Conservation (phyloP, 2,113 vertebrate genomes). For the Brevimyrus niger region DNA sequence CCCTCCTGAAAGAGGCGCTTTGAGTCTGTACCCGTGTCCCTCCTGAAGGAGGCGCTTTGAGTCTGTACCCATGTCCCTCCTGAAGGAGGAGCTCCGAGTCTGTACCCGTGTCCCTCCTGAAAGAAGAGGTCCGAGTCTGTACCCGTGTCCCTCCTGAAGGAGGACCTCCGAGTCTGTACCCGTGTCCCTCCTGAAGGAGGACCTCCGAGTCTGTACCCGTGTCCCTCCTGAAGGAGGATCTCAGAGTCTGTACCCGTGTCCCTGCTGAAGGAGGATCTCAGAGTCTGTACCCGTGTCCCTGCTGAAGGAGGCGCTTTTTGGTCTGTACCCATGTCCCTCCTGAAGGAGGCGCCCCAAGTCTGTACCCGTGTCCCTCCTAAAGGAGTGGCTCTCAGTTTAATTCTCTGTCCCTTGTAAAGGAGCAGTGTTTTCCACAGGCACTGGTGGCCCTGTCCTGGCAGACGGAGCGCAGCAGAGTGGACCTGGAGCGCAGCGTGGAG, state of each 20-base stretch:
- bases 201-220: too few relatives aligned
- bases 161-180: too few relatives aligned
- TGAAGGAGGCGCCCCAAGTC: not conserved
- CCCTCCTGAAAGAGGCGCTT: too few relatives aligned
- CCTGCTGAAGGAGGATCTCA: too few relatives aligned
- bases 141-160: too few relatives aligned
- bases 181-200: too few relatives aligned
- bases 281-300: too few relatives aligned
- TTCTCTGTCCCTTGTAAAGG: not conserved
- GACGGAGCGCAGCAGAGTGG: conserved; percentile 60
- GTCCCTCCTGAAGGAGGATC: not conserved
- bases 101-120: too few relatives aligned
- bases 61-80: not conserved
- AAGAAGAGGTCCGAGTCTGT: too few relatives aligned
- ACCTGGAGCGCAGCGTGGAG: conserved; percentile 68
- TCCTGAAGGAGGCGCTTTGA: not conserved
- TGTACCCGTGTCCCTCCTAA: not conserved
- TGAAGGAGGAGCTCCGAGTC: not conserved
- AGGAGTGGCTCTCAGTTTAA: not conserved
- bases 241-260: not conserved
- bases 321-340: not conserved
- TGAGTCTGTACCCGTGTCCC: not conserved
- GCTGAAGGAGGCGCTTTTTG: too few relatives aligned
- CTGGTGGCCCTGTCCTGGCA: conserved; percentile 49
- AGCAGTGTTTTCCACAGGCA: conserved; percentile 25